Conservation (phyloP, 2,113 vertebrate genomes). For the Mesembrinibis cayennensis region DNA sequence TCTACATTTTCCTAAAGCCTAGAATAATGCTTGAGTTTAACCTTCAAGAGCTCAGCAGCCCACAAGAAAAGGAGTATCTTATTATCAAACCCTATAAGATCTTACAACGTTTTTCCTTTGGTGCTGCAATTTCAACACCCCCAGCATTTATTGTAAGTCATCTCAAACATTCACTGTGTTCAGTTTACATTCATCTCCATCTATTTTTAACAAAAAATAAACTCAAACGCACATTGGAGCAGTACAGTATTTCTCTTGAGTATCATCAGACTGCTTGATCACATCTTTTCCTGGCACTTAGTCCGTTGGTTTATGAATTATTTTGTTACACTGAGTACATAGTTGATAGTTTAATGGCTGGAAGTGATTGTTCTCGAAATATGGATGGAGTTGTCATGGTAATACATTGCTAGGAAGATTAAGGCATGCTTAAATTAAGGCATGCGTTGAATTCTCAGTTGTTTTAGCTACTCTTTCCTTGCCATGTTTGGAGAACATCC, state of each 20-base stretch:
- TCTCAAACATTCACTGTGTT: background rate
- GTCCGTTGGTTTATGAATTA: constrained; percentile 45
- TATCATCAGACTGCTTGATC: constrained; percentile 17
- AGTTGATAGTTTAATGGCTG: constrained; percentile 59
- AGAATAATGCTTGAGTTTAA: background rate
- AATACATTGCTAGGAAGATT: constrained; percentile 39
- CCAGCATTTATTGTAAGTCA: background rate
- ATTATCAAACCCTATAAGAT: background rate
- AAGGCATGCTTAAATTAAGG: constrained; percentile 42
- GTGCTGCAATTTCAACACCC: background rate
- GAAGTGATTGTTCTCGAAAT: constrained; percentile 54
- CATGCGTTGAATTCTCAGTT: constrained; percentile 29
- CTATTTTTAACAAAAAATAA: constrained; percentile 57
- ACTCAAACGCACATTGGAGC: background rate
- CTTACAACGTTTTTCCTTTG: background rate
- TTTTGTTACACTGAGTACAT: constrained; percentile 43
- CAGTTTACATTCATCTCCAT: constrained; percentile 19
- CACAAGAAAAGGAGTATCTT: background rate
- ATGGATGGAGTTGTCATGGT: constrained; percentile 45
- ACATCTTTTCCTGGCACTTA: constrained; percentile 56
- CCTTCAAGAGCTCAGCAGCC: background rate
- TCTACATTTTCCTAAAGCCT: background rate
- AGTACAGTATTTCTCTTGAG: constrained; percentile 10
- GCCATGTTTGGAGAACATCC: constrained; percentile 64
- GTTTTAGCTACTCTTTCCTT: constrained; percentile 43